Evolutionary conservation across 2,797 vertebrate genomes (phyloP).

Genomic region (Liasis olivaceus): DNA sequence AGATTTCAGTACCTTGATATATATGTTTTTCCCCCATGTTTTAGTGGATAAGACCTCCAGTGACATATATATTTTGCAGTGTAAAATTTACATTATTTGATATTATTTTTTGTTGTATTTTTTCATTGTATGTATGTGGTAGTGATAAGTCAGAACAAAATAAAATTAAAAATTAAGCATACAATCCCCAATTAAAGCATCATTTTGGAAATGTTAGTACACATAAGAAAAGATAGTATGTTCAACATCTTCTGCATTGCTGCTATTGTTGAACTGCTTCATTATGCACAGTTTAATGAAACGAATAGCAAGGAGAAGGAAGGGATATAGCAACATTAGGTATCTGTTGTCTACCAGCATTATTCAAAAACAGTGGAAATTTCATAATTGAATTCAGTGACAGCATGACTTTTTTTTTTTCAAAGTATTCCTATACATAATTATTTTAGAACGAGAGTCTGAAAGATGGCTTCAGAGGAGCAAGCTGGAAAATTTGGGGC

Average conservation of each 20-base stretch:
- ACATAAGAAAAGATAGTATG: conserved; percentile 25
- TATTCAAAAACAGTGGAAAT: conserved; percentile 11
- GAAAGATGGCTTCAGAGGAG: not conserved
- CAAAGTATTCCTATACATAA: conserved; percentile 50
- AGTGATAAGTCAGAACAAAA: conserved; percentile 22
- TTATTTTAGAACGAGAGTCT: not conserved
- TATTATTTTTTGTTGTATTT: conserved; percentile 10
- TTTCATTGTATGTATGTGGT: conserved; percentile 6
- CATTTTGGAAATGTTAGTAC: conserved; percentile 46
- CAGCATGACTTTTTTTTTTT: not conserved
- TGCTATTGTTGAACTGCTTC: conserved; percentile 13
- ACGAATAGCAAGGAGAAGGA: conserved; percentile 19
- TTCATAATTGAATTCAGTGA: not conserved
- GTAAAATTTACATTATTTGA: conserved; percentile 13
- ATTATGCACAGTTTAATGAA: not conserved
- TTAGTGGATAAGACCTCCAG: conserved; percentile 49
- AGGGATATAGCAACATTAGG: not conserved
- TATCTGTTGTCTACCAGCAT: conserved; percentile 34
- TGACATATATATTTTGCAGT: conserved; percentile 53
- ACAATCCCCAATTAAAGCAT: not conserved
- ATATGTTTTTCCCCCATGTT: not conserved
- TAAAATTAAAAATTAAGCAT: not conserved
- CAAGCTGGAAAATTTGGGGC: not conserved
- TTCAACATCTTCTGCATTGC: not conserved
- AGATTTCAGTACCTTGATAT: conserved; percentile 7